A percentile compares a stretch with the other conserved stretches of the same genome.
phyloP scores from a whole-genome alignment of 2,888 invertebrate genomes.

The Xestoiulus laeticollis region DNA sequence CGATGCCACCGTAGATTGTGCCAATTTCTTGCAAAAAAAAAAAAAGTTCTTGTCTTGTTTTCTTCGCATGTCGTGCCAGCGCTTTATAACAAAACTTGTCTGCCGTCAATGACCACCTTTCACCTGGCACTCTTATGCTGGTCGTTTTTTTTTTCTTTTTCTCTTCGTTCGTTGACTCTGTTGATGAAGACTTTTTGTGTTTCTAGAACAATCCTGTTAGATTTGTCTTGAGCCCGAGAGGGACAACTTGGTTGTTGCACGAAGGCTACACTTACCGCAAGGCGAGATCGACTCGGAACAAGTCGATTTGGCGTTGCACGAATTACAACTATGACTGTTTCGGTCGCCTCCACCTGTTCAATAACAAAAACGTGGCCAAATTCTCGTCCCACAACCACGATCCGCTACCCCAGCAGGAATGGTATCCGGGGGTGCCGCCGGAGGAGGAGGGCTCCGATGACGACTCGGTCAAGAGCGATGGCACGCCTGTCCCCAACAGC shows the following conservation, averaged over 20 bases:
- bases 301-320: neutral
- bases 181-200: constrained; percentile 1
- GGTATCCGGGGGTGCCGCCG: neutral
- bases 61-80: neutral
- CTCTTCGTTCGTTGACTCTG: neutral
- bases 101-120: neutral
- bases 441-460: neutral
- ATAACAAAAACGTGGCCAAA: neutral
- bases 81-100: neutral
- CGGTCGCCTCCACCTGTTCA: neutral
- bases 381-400: neutral
- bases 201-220: neutral
- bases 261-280: neutral
- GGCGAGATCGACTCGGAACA: neutral
- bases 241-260: neutral
- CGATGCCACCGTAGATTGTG: neutral
- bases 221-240: neutral
- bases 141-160: too few species aligned
- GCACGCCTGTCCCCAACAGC: neutral
- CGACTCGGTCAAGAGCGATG: neutral
- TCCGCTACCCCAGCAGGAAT: neutral
- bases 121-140: neutral
- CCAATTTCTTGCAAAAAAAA: neutral
- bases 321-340: constrained; percentile 9
- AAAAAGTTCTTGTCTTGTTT: neutral